phyloP scores from a whole-genome alignment of 2,888 invertebrate genomes.

The Cheilosia urbana region DNA sequence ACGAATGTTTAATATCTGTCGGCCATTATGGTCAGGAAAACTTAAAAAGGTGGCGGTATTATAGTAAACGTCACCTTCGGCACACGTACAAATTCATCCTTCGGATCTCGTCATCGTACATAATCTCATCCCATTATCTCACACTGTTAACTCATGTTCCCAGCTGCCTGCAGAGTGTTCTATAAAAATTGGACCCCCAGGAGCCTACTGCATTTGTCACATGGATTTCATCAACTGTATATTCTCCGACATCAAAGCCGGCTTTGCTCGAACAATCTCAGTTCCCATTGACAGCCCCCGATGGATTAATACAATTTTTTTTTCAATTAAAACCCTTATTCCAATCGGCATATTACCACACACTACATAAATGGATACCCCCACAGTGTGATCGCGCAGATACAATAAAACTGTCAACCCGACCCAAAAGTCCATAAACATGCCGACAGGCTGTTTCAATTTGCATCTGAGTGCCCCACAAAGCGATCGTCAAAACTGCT shows the following conservation, averaged over 20 bases:
- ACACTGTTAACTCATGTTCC: not conserved
- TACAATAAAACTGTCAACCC: conserved; percentile 57
- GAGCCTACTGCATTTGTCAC: conserved; percentile 24
- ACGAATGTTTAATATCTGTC: too few relatives aligned
- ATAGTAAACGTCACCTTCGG: too few relatives aligned
- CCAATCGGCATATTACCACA: not conserved
- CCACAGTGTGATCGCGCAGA: not conserved
- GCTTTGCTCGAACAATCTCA: conserved; percentile 22
- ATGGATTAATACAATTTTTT: conserved; percentile 39
- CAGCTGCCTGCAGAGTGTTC: not conserved
- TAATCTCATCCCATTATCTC: not conserved
- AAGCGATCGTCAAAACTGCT: conserved; percentile 37
- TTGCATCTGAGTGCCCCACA: conserved; percentile 66
- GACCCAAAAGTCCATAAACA: conserved; percentile 16
- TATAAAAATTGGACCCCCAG: conserved; percentile 19
- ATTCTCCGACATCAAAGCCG: conserved; percentile 56
- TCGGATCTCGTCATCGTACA: too few relatives aligned
- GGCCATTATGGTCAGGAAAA: too few relatives aligned
- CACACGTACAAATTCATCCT: too few relatives aligned
- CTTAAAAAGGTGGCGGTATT: too few relatives aligned
- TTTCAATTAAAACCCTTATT: conserved; percentile 49
- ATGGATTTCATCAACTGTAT: not conserved
- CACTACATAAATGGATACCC: not conserved
- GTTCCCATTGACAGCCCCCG: conserved; percentile 6
- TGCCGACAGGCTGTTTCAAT: conserved; percentile 41